phyloP scores from a whole-genome alignment of 92 coral and sea anemone genomes.

The Paramuricea clavata region DNA sequence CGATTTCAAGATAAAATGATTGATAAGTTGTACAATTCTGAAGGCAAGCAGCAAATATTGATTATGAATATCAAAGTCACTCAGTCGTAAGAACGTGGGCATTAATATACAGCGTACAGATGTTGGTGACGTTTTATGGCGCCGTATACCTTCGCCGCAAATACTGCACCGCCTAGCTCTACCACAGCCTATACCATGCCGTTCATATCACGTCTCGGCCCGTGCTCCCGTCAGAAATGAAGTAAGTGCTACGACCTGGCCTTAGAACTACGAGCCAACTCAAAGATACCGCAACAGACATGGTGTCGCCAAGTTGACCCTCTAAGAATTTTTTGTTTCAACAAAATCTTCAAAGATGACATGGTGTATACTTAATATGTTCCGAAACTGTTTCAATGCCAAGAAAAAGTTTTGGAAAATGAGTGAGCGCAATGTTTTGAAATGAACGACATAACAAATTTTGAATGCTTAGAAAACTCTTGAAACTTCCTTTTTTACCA shows the following conservation, averaged over 20 bases:
- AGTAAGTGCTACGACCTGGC: conserved; percentile 20
- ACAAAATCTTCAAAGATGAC: conserved; percentile 67
- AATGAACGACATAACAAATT: background rate
- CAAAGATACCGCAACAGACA: conserved; percentile 99
- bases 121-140: background rate
- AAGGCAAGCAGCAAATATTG: conserved; percentile 29
- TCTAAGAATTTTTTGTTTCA: conserved; percentile 93
- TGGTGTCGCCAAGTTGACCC: conserved; percentile 98
- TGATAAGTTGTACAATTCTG: conserved; percentile 25
- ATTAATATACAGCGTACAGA: conserved; percentile 12
- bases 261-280: conserved; percentile 27
- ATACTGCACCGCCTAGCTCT: background rate
- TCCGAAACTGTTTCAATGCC: conserved; percentile 41
- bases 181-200: conserved; percentile 13
- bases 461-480: conserved; percentile 5
- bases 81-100: conserved; percentile 22
- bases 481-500: conserved; percentile 12
- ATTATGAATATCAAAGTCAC: conserved; percentile 22
- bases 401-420: background rate
- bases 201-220: background rate
- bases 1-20: conserved; percentile 47
- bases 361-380: conserved; percentile 32
- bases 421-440: background rate
- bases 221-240: background rate
- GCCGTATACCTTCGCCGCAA: background rate